A percentile compares a stretch with the other conserved stretches of the same genome.
Evolutionary conservation across 1,140 invertebrate genomes (phyloP).

Genomic region (Ericerus pela): DNA sequence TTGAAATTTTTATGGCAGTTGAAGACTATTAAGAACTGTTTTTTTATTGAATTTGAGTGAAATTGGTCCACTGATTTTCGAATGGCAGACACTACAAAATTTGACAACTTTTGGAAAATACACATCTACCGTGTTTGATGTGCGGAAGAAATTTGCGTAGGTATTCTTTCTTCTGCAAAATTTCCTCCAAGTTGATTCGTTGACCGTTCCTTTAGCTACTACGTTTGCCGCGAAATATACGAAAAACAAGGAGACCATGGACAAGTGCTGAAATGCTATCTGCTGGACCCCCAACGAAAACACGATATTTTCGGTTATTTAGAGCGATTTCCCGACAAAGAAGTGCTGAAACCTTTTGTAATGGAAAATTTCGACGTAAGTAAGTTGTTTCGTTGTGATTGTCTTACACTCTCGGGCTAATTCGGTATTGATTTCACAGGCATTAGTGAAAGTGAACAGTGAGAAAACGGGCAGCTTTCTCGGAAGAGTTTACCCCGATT

Average conservation of each 20-base stretch:
- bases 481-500: slow-evolving; percentile 13
- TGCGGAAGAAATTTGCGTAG: too few species aligned
- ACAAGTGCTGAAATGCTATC: slow-evolving; percentile 42
- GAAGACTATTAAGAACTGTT: too few species aligned
- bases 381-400: not conserved
- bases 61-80: too few species aligned
- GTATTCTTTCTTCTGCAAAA: not conserved
- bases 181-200: not conserved
- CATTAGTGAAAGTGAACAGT: slow-evolving; percentile 22
- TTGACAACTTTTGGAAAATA: not conserved
- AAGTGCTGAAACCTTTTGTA: slow-evolving; percentile 14
- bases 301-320: slow-evolving; percentile 29
- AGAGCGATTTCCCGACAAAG: slow-evolving; percentile 20
- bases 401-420: not conserved
- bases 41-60: too few species aligned
- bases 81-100: not conserved
- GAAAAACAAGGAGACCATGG: slow-evolving; percentile 38
- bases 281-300: slow-evolving; percentile 38
- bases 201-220: slow-evolving; percentile 38
- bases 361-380: slow-evolving; percentile 22
- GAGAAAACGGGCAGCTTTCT: slow-evolving; percentile 22
- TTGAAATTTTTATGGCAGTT: too few species aligned
- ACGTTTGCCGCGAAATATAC: slow-evolving; percentile 46
- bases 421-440: slow-evolving; percentile 16
- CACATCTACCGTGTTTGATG: too few species aligned